Evolutionary conservation across 2,888 invertebrate genomes (phyloP), one percentile per base, ranked within the genome.

Genomic region (Hypselothyrea guttata): DNA sequence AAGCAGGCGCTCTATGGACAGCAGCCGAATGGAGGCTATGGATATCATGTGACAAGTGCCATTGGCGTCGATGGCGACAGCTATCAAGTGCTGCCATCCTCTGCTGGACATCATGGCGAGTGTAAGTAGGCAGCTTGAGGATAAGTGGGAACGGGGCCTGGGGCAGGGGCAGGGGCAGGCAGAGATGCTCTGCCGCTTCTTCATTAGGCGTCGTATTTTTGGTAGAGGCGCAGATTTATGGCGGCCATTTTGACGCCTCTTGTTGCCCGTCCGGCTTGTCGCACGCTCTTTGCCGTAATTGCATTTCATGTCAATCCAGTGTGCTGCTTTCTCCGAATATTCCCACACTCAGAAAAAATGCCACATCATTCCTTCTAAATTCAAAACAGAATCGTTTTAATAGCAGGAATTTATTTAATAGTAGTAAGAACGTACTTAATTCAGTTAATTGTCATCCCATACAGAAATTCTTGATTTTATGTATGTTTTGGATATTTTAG

Each of bases 41-140:
- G 87, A 69, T 88, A 88, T 84, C 87, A 88, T 71, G 84, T 88
- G 87, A 88, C 88, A 84, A 88, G 86, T 81, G 86, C 79, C 71
- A 79, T 86, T 66, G 88, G 88, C 72, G 83, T 78, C 66, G 87
- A 88, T 70, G 73, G 86, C 64, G 88, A 87, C 62, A 88, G 84
- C 84, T 88, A 88, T 87, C 87, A 88, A 88, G 86, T 88, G 77
- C 70, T 88, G 73, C 87, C 88, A 59, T 71, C 87, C 63, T 71
- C 70, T 52, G 63, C 72, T 33, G 76, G 76, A 68, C 76, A 77
- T 33, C 71, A 66, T 60, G 85, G 75, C 71, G 87, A 87, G 87
- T 87, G 87, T 87, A 85, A 88, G 87, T 87, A 87, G 63, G 35
- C 56, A 46, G 40, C 38, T 51, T 33, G 45, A 37, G 33, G 34